A percentile compares a stretch with the other conserved stretches of the same genome.
These are phyloP conservation scores for Cryptoprocta ferox DNA, from an alignment of 2,797 vertebrate species.

Conservation along the genomic window DNA sequence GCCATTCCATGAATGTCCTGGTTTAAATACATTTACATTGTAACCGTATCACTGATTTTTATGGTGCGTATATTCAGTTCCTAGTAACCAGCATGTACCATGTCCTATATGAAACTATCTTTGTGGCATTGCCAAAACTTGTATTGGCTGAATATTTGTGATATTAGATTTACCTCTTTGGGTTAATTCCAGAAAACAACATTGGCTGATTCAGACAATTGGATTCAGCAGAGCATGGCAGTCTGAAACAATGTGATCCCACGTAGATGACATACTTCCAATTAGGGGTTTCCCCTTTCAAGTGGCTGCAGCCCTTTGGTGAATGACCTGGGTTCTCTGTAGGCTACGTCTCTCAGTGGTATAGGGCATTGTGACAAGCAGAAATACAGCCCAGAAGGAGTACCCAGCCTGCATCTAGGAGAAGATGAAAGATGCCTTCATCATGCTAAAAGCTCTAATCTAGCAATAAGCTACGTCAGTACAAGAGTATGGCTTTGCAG, in stretches of 20 bases:
- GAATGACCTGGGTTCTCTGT: conserved; percentile 77
- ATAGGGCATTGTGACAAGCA: conserved; percentile 75
- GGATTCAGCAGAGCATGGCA: conserved; percentile 84
- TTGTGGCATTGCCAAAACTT: conserved; percentile 61
- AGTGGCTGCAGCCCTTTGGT: conserved; percentile 77
- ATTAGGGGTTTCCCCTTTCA: conserved; percentile 85
- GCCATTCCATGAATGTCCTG: not conserved
- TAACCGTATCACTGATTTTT: not conserved
- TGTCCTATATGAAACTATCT: conserved; percentile 2
- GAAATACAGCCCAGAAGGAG: conserved; percentile 79
- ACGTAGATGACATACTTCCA: conserved; percentile 85
- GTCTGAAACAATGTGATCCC: conserved; percentile 85
- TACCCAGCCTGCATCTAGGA: conserved; percentile 77
- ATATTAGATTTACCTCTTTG: conserved; percentile 65
- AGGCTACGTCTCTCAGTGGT: conserved; percentile 76
- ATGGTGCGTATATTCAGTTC: not conserved
- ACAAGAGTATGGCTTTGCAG: conserved; percentile 82
- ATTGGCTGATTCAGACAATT: conserved; percentile 69
- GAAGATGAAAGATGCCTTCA: conserved; percentile 65
- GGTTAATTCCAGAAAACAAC: conserved; percentile 78
- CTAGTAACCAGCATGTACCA: not conserved
- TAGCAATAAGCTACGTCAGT: conserved; percentile 80
- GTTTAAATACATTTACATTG: conserved; percentile 44
- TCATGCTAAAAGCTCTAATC: conserved; percentile 78
- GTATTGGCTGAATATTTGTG: conserved; percentile 74